phyloP scores from a whole-genome alignment of 2,797 vertebrate species.

The Myotis myotis region DNA sequence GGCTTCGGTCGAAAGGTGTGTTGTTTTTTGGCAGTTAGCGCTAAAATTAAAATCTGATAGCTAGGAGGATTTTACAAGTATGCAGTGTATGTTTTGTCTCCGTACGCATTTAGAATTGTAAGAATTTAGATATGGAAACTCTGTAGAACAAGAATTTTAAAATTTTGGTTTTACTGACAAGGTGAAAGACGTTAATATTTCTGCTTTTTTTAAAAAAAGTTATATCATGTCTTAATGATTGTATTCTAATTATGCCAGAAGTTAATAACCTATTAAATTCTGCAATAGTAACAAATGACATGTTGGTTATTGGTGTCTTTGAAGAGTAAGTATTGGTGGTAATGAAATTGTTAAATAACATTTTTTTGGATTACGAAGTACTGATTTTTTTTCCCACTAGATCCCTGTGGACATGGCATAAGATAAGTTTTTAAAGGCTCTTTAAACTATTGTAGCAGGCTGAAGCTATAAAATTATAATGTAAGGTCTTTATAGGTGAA shows the following conservation, averaged over 20 bases:
- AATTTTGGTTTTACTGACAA: constrained; percentile 10
- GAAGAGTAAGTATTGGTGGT: constrained; percentile 53
- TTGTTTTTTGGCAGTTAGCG: constrained; percentile 34
- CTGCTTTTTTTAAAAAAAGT: not conserved
- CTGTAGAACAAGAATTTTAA: constrained; percentile 9
- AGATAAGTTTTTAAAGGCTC: constrained; percentile 34
- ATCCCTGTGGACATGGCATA: not conserved
- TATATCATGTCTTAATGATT: constrained; percentile 2
- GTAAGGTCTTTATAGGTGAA: constrained; percentile 29
- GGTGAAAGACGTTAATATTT: constrained; percentile 36
- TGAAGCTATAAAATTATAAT: constrained; percentile 25
- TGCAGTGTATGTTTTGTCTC: not conserved
- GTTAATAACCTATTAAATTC: constrained; percentile 69
- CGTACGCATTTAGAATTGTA: not conserved
- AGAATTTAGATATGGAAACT: constrained; percentile 39
- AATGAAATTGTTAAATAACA: constrained; percentile 65
- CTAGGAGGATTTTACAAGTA: not conserved
- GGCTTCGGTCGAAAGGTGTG: constrained; percentile 29
- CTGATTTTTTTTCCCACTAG: constrained; percentile 12
- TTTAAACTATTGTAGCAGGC: not conserved
- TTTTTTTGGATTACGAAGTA: constrained; percentile 43
- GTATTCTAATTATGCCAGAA: constrained; percentile 54
- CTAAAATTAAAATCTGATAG: constrained; percentile 38
- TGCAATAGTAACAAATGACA: constrained; percentile 52
- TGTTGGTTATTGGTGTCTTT: constrained; percentile 62